Evolutionary conservation across 2,113 vertebrate genomes (phyloP).

Genomic region (Poicephalus gulielmi): DNA sequence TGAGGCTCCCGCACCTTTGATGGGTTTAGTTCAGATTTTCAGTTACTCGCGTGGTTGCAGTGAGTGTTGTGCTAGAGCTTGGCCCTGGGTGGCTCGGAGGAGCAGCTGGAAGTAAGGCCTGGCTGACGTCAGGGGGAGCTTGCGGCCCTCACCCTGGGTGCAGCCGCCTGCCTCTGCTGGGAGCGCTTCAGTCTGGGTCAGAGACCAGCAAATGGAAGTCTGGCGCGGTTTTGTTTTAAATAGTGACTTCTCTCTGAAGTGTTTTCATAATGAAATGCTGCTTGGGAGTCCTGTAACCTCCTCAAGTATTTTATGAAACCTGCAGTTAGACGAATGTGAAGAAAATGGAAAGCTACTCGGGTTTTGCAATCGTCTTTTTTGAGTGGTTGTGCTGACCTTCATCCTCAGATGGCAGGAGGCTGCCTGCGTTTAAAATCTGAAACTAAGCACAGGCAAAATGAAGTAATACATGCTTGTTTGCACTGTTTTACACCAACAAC

Average conservation of each 20-base stretch:
- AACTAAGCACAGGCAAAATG: neutral
- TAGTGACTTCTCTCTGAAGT: neutral
- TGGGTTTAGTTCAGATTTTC: neutral
- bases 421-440: neutral
- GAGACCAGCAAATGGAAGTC: neutral
- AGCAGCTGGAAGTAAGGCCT: no score
- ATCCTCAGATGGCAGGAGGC: neutral
- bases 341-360: neutral
- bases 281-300: neutral
- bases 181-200: rapidly evolving
- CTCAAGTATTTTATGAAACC: neutral
- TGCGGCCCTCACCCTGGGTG: rapidly evolving
- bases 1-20: rapidly evolving
- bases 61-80: rapidly evolving
- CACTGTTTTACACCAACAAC: rapidly evolving
- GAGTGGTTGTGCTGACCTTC: neutral
- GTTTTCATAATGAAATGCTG: neutral
- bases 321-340: neutral
- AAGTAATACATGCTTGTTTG: neutral
- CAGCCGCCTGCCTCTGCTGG: neutral
- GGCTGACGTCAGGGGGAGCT: neutral
- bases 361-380: neutral
- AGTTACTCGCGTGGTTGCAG: rapidly evolving
- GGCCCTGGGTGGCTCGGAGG: neutral
- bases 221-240: neutral